Evolutionary conservation across 2,888 invertebrate species (phyloP), one percentile per base, ranked within the genome.

Genomic region (Drosophila paracracens): DNA sequence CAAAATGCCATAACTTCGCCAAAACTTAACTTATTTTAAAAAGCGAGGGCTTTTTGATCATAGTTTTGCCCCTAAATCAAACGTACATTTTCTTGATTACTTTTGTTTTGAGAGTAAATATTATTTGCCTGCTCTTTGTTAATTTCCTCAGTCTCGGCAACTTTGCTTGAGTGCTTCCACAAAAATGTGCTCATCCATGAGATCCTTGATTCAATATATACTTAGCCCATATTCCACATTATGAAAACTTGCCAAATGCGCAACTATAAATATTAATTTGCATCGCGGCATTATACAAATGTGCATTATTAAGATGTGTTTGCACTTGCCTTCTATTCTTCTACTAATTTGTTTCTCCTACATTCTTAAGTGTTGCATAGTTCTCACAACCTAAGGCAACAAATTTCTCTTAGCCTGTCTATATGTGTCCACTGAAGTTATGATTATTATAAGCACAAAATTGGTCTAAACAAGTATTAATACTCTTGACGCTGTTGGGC

Each of bases 401-500:
- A 46, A 7, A 46, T 21, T 21, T 46, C 7, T 46, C 46, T 21
- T 21, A 21, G 1, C 4, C 13, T 21, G 11, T n/a, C 21, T 3
- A 46, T 4, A 7, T 21, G 46, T 21, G 21, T 13, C 21, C 10
- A 31, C 10, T 31, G 31, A 31, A 10, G 10, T 10, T 31, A 31
- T 10, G 10, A 31, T 31, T 31, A 31, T 31, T 31, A 31, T 31
- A 10, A 10, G 3, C 27, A 18, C 6, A n/a, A 4, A n/a, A 3
- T 57, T 36, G 29, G 51, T 63, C 65, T 52, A 59, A 72, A 50
- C 73, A 82, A 68, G 57, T 58, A 82, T 82, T 75, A 65, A 70
- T 59, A 62, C 64, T 62, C 56, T 67, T 62, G 61, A 40, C 10
- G 25, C 43, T 29, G 50, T 21, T 18, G 46, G 46, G 7, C 21